Base-by-base conservation (phyloP, 2,888 invertebrate genomes). In the Meta bourneti region DNA sequence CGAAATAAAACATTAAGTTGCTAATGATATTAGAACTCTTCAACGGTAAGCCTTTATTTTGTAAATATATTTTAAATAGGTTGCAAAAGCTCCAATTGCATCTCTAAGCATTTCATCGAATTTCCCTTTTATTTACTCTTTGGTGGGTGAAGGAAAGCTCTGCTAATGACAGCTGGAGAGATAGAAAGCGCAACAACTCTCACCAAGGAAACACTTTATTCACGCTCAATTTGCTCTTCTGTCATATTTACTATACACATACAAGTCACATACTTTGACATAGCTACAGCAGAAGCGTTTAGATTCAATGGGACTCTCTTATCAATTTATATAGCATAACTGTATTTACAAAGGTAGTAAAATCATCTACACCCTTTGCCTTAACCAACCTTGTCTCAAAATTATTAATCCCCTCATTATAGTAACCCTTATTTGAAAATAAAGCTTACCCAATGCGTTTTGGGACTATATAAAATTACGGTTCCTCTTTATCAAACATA, bases 141-240 rank as follows among this genome's bases (percentile, higher is more conserved):
- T 77, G 70, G 9, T 2, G 16, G 8, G 16, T 13, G 20, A 61
- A 69, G 52, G 0, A 11, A 19, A 52, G 52, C 34, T 74, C 54
- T 72, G 83, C 52, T 83, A 83, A 83, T 74, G 83, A 83, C 74
- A 83, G 52, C 74, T 83, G 51, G 72, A 83, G 52, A 74, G 72
- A 74, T 54, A 54, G 13, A 74, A 54, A 74, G 54, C 20, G 83
- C 74, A 54, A 83, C 74, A 83, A 54, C 83, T 74, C 52, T 83
- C 52, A 80, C 11, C 72, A 5, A 13, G 20, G 7, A 19, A 83
- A 74, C 83, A 74, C 54, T 83, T 83, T 83, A 83, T 83, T 74
- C 34, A 5, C 54, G n/a, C 52, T 54, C 74, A 83, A 72, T 83
- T 83, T 74, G 20, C 54, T 52, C 52, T 34, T 20, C 16, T 83